These are phyloP conservation scores for Podiceps cristatus DNA, from an alignment of 2,113 vertebrate genomes.

Conservation along the genomic window DNA sequence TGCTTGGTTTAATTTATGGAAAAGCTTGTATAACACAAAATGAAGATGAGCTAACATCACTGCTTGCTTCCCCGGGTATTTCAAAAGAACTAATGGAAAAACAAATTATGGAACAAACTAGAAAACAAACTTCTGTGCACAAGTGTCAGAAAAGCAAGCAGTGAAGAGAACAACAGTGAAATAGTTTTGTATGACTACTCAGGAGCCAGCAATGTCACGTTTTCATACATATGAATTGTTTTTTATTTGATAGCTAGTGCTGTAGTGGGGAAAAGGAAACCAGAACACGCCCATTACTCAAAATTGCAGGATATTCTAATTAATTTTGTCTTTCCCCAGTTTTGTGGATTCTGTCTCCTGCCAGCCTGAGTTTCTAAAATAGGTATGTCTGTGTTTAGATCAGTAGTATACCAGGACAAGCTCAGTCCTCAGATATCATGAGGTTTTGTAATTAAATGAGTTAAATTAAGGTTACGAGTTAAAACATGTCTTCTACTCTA, in stretches of 20 bases:
- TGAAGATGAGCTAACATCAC: not conserved
- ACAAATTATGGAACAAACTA: not conserved
- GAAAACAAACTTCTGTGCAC: not conserved
- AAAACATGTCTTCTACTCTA: not conserved
- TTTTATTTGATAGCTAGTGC: not conserved
- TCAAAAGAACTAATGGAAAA: not conserved
- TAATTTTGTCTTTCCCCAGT: fast-evolving
- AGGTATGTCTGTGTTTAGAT: not conserved
- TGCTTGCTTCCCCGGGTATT: not conserved
- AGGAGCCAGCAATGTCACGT: not conserved
- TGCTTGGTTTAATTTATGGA: not conserved
- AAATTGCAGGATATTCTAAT: not conserved
- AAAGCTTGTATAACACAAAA: not conserved
- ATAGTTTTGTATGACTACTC: not conserved
- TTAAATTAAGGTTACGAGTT: not conserved
- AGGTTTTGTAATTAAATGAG: not conserved
- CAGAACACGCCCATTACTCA: not conserved
- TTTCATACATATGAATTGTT: fast-evolving
- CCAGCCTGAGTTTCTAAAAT: not conserved
- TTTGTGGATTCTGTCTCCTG: not conserved
- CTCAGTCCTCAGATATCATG: not conserved
- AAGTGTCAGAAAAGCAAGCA: not conserved
- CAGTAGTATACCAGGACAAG: not conserved
- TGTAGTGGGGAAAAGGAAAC: not conserved
- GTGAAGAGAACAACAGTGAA: not conserved